A percentile compares a stretch with the other conserved stretches of the same genome.
phyloP scores from a whole-genome alignment of 2,113 vertebrate genomes.

The Stomatorhinus ivindoensis region DNA sequence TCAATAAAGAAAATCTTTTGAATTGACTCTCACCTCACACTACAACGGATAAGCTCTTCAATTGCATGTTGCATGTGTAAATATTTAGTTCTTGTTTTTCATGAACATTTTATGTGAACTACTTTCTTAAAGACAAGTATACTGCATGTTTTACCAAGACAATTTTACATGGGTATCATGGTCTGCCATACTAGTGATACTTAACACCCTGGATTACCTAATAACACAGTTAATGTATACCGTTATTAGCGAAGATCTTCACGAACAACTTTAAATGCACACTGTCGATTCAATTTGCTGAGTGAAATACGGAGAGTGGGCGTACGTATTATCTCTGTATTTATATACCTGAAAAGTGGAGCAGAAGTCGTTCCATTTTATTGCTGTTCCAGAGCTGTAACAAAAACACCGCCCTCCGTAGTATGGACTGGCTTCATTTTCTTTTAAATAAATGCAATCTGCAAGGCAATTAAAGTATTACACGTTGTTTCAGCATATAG shows the following conservation, averaged over 20 bases:
- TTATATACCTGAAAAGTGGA: constrained; percentile 42
- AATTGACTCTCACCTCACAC: neutral
- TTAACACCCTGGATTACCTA: neutral
- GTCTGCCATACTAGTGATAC: neutral
- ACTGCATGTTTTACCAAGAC: neutral
- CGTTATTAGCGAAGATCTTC: neutral
- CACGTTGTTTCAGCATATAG: neutral
- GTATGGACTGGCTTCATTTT: constrained; percentile 16
- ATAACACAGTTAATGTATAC: neutral
- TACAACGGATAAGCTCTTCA: neutral
- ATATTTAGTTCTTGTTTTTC: neutral
- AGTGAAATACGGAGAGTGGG: neutral
- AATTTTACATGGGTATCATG: neutral
- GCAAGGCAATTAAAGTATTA: neutral
- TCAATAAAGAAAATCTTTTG: neutral
- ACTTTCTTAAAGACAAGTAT: neutral
- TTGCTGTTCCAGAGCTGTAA: constrained; percentile 34
- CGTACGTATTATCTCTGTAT: neutral
- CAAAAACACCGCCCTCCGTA: constrained; percentile 40
- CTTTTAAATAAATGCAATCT: constrained; percentile 37
- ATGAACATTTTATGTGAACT: neutral
- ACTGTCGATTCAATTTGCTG: neutral
- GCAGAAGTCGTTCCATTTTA: constrained; percentile 44
- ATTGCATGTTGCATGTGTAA: neutral
- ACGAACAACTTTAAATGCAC: neutral